Evolutionary conservation across 2,113 vertebrate genomes (phyloP).

Genomic region (Brachypodius melanocephalos): DNA sequence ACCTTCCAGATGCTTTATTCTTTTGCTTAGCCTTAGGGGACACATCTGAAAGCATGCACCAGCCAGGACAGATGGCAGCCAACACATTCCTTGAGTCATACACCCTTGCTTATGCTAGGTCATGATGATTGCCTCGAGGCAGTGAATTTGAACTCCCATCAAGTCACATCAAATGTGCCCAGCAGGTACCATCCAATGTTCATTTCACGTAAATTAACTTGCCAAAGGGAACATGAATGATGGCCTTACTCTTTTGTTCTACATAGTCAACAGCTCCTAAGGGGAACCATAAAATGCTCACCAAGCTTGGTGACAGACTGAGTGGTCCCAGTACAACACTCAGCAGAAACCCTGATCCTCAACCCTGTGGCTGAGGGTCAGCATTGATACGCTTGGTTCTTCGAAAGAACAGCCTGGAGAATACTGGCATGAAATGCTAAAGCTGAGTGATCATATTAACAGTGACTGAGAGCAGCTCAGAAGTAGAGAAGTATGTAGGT

Average conservation of each 20-base stretch:
- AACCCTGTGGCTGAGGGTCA: not conserved
- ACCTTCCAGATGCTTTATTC: not conserved
- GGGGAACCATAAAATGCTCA: not conserved
- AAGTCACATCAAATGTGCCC: not conserved
- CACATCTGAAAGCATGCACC: not conserved
- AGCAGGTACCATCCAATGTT: not conserved
- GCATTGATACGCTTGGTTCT: not conserved
- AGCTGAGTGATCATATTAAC: not conserved
- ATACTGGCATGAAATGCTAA: accelerated
- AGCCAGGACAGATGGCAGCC: slow-evolving; percentile 8
- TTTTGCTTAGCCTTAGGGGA: not conserved
- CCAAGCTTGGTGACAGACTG: not conserved
- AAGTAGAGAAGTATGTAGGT: not conserved
- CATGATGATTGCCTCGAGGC: not conserved
- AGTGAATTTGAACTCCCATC: not conserved
- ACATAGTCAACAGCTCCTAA: not conserved
- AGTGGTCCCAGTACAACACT: not conserved
- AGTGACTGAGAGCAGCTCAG: not conserved
- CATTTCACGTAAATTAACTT: not conserved
- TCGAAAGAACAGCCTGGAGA: not conserved
- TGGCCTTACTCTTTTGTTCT: not conserved
- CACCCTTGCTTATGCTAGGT: not conserved
- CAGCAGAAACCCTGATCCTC: not conserved
- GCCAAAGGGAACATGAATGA: not conserved
- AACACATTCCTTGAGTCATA: not conserved